Percentiles rank a stretch among this genome's conserved stretches.
Conservation (phyloP, 1,140 invertebrate genomes). For the Dryas iulia region DNA sequence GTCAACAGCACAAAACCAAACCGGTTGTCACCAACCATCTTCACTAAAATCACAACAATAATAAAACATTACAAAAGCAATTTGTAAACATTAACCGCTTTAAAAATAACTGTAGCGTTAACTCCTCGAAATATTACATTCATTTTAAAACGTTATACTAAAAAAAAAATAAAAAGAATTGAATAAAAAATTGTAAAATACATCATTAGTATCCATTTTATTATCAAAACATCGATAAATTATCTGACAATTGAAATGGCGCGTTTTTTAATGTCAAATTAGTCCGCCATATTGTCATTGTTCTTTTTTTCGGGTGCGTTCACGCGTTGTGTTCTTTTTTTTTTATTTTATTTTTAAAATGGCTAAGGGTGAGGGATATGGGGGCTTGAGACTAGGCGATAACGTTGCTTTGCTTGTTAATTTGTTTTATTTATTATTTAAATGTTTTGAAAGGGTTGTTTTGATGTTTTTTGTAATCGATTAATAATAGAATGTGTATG, state of each 20-base stretch:
- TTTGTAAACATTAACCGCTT: conserved; percentile 62
- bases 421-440: conserved; percentile 3
- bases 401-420: neutral
- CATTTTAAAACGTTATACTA: neutral
- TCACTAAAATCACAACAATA: neutral
- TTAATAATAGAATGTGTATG: neutral
- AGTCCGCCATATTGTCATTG: conserved; percentile 60
- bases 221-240: conserved; percentile 73
- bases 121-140: conserved; percentile 38
- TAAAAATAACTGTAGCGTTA: conserved; percentile 63
- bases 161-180: conserved; percentile 47
- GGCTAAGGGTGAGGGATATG: conserved; percentile 51
- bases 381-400: conserved; percentile 11
- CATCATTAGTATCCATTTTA: conserved; percentile 67
- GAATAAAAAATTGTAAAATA: conserved; percentile 41
- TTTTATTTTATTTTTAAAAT: neutral
- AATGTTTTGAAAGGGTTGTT: neutral
- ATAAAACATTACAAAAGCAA: conserved; percentile 27
- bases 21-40: neutral
- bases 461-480: neutral
- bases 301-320: conserved; percentile 64
- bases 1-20: neutral
- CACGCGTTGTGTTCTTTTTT: conserved; percentile 57
- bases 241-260: conserved; percentile 70
- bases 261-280: conserved; percentile 76